phyloP scores from a whole-genome alignment of 2,797 vertebrate species.

The Sandelia bainsii region DNA sequence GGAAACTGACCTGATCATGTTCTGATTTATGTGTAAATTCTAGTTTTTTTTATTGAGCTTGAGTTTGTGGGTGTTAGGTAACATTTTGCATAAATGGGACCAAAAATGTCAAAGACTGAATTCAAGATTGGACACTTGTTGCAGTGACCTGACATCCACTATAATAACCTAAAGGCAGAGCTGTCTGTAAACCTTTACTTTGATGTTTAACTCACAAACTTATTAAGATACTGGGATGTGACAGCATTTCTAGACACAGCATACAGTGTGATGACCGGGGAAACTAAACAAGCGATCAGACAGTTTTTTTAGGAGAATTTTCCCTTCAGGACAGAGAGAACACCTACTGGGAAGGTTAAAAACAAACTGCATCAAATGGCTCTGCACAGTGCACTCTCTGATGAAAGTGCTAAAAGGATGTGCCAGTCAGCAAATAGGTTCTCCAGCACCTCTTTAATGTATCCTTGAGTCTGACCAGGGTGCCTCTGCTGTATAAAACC shows the following conservation, averaged over 20 bases:
- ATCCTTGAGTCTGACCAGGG: slow-evolving; percentile 62
- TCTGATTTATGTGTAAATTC: not conserved
- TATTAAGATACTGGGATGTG: not conserved
- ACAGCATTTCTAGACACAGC: slow-evolving; percentile 4
- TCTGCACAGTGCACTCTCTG: slow-evolving; percentile 38
- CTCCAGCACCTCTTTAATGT: slow-evolving; percentile 70
- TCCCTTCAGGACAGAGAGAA: slow-evolving; percentile 37
- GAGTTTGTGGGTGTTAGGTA: not conserved
- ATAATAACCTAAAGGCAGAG: not conserved
- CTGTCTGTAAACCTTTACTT: not conserved
- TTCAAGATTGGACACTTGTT: not conserved
- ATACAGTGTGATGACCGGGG: slow-evolving; percentile 3
- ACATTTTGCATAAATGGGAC: not conserved
- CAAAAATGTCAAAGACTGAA: not conserved
- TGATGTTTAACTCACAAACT: too few relatives aligned
- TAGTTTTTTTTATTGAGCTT: not conserved
- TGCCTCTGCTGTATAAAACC: slow-evolving; percentile 60
- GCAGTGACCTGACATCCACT: not conserved
- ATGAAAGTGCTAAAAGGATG: slow-evolving; percentile 72
- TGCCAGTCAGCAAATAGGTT: slow-evolving; percentile 72
- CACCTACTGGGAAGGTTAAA: slow-evolving; percentile 59
- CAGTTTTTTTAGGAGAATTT: slow-evolving; percentile 37
- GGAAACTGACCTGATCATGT: slow-evolving; percentile 15
- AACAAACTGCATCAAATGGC: slow-evolving; percentile 67
- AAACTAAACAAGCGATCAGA: slow-evolving; percentile 35